Evolutionary conservation across 2,888 invertebrate genomes (phyloP).

Genomic region (Stenodera caucasica): DNA sequence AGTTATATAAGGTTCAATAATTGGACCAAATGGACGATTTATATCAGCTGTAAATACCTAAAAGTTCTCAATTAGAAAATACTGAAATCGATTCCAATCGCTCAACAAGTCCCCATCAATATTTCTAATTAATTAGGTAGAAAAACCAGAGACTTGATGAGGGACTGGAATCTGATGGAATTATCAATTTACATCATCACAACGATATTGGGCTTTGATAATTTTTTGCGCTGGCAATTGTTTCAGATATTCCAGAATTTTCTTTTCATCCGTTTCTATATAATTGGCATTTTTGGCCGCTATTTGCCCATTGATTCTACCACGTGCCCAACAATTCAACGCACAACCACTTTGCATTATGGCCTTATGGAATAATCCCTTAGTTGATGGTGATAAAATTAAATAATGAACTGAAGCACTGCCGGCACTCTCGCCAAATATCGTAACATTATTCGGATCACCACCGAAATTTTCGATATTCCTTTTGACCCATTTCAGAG

Average conservation of each 20-base stretch:
- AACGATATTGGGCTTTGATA: slow-evolving; percentile 35
- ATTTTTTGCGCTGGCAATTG: slow-evolving; percentile 37
- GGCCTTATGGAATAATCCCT: slow-evolving; percentile 49
- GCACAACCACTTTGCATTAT: slow-evolving; percentile 47
- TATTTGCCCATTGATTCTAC: slow-evolving; percentile 34
- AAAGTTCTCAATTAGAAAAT: no score
- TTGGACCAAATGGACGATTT: slow-evolving; percentile 40
- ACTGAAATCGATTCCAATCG: no score
- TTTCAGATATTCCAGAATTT: slow-evolving; percentile 40
- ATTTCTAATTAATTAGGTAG: no score
- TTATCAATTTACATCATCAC: slow-evolving; percentile 42
- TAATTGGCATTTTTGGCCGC: slow-evolving; percentile 41
- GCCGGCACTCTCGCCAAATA: slow-evolving; percentile 62
- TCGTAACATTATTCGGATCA: slow-evolving; percentile 59
- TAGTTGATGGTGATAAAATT: slow-evolving; percentile 56
- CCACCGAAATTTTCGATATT: slow-evolving; percentile 59
- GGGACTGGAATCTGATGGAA: no score
- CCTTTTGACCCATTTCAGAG: slow-evolving; percentile 58
- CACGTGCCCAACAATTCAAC: slow-evolving; percentile 44
- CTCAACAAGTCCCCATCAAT: no score
- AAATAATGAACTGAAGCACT: slow-evolving; percentile 58
- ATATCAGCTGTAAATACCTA: slow-evolving; percentile 33
- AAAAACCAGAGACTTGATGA: no score
- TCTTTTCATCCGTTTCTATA: slow-evolving; percentile 42
- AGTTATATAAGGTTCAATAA: slow-evolving; percentile 38